phyloP scores from a whole-genome alignment of 2,888 invertebrate species.

The Stenchaetothrips biformis region DNA sequence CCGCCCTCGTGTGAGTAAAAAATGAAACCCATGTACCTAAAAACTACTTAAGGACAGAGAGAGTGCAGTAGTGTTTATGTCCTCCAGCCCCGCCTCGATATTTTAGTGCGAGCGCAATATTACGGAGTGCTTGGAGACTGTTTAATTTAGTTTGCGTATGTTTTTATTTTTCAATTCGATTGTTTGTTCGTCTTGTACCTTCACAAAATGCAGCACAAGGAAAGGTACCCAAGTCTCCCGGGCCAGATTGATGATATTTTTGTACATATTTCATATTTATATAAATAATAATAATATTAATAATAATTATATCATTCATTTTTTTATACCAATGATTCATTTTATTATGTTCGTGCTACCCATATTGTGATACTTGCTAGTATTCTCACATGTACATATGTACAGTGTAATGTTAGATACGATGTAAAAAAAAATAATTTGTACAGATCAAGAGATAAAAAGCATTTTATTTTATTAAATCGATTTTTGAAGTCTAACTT shows the following conservation, averaged over 20 bases:
- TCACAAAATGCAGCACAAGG: slow-evolving; percentile 17
- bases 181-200: slow-evolving; percentile 14
- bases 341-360: slow-evolving; percentile 19
- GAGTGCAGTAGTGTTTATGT: neutral
- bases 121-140: slow-evolving; percentile 4
- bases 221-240: slow-evolving; percentile 9
- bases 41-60: neutral
- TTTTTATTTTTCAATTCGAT: slow-evolving; percentile 3
- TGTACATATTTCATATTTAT: slow-evolving; percentile 25
- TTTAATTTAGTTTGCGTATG: slow-evolving; percentile 11
- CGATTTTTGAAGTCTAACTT: neutral
- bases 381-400: slow-evolving; percentile 11
- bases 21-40: slow-evolving; percentile 6
- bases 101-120: neutral
- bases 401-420: slow-evolving; percentile 16
- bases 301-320: neutral
- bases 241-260: slow-evolving; percentile 20
- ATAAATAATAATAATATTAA: slow-evolving; percentile 10
- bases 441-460: slow-evolving; percentile 15
- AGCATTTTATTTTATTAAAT: slow-evolving; percentile 24
- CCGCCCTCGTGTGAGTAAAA: neutral
- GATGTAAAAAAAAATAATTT: slow-evolving; percentile 3
- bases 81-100: neutral
- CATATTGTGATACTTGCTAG: slow-evolving; percentile 23
- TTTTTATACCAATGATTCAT: slow-evolving; percentile 22